Evolutionary conservation across 1,140 invertebrate genomes (phyloP).

Genomic region (Meloidogyne chitwoodi): DNA sequence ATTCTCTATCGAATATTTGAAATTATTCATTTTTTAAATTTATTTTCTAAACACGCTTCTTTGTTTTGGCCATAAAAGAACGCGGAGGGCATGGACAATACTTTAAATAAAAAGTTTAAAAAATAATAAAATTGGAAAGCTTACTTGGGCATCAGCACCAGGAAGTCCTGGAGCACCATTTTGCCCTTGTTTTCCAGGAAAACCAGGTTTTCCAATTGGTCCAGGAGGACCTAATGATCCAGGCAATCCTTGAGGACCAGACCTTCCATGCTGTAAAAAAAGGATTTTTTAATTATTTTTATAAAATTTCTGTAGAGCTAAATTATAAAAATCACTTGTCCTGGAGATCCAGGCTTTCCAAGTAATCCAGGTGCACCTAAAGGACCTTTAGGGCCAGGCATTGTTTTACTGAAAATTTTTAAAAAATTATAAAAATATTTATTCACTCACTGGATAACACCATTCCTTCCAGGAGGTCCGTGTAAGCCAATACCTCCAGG

Average conservation of each 20-base stretch:
- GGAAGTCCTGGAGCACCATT: slow-evolving; percentile 25
- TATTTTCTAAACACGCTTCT: not conserved
- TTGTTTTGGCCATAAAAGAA: not conserved
- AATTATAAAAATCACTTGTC: not conserved
- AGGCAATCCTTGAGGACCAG: slow-evolving; percentile 6
- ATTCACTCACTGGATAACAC: slow-evolving; percentile 6
- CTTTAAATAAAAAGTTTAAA: not conserved
- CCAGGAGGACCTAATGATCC: not conserved
- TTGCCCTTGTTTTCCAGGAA: slow-evolving; percentile 18
- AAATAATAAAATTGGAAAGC: slow-evolving; percentile 18
- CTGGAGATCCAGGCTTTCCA: slow-evolving; percentile 22
- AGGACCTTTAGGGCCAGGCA: slow-evolving; percentile 24
- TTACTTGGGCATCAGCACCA: slow-evolving; percentile 16
- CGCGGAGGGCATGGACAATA: not conserved
- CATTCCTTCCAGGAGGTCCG: slow-evolving; percentile 38
- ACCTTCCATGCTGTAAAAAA: not conserved
- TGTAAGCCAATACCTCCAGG: slow-evolving; percentile 21
- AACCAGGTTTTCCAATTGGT: slow-evolving; percentile 9
- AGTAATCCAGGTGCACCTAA: slow-evolving; percentile 12
- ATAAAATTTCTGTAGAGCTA: too few relatives aligned
- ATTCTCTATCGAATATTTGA: too few relatives aligned
- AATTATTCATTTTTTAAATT: too few relatives aligned
- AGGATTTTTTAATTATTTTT: not conserved
- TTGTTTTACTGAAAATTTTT: not conserved
- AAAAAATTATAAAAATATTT: not conserved